These are phyloP conservation scores for Augochlorella aurata DNA, from an alignment of 2,888 invertebrate species.

Conservation along the genomic window DNA sequence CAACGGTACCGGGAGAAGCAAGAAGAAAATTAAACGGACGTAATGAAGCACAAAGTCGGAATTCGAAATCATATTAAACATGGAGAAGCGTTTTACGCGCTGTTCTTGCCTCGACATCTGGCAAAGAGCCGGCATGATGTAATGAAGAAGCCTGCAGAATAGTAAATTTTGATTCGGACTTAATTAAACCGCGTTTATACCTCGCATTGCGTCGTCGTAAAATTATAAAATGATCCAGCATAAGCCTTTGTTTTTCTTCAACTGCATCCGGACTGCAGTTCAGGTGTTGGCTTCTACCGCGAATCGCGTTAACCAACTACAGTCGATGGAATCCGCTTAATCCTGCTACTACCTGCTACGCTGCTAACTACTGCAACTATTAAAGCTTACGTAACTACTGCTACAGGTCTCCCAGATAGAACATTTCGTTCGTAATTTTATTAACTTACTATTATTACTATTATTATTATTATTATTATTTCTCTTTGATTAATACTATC, in stretches of 20 bases:
- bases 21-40: background rate
- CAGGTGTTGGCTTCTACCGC: background rate
- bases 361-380: too few relatives aligned
- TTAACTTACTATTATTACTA: too few relatives aligned
- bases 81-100: background rate
- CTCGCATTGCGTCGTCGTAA: background rate
- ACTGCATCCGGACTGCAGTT: background rate
- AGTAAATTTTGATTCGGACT: slow-evolving; percentile 11
- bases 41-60: background rate
- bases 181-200: background rate
- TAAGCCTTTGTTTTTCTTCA: background rate
- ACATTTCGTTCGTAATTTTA: too few relatives aligned
- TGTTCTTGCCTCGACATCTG: background rate
- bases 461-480: too few relatives aligned
- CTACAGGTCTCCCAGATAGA: too few relatives aligned
- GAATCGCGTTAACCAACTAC: background rate
- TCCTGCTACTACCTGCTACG: too few relatives aligned
- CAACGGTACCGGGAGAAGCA: background rate
- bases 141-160: background rate
- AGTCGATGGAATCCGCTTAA: background rate
- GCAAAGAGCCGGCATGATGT: background rate
- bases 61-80: slow-evolving; percentile 7
- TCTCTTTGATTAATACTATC: too few relatives aligned
- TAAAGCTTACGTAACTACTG: too few relatives aligned
- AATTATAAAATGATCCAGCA: background rate